Base-by-base conservation (phyloP, 1,140 invertebrate species). In the Tetraneura akinire region DNA sequence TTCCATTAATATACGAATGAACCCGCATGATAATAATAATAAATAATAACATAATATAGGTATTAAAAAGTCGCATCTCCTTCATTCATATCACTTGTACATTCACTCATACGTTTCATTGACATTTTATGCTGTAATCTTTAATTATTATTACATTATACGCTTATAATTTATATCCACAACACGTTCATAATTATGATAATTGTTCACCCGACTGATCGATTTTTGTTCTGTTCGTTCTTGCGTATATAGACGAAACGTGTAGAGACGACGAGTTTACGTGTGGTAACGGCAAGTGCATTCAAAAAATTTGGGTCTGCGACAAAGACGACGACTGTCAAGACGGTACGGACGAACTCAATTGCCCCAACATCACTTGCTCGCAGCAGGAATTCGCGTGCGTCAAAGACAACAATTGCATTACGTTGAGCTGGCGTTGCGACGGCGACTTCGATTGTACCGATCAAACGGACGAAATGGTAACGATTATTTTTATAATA, bases 261-360 rank as follows among this genome's bases (percentile, higher is more conserved):
- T 96, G 94, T 85, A 90, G 94, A 78, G 90, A 93, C 23, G 93
- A 96, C 84, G 93, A 96, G 85, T 96, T 95, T 84, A 95, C 93
- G 3, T 97, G 95, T 86, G 90, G 89, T 55, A 94, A 95, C 83
- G 94, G 94, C 14, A 91, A 93, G 81, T 97, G 95, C 85, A 95
- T 97, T 81, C 93, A 94, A 83, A 89, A 91, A 81, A 87, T 90
- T 9, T 97, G 94, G 94, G 89, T 92, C 10, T 98, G 96, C 85
- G 95, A 98, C 86, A 89, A 90, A 32, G 93, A 95, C 83, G 89
- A 94, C 82, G 95, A 97, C 85, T 97, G 95, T 83, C 91, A 91
- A 6, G 93, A 95, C 83, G 89, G 89, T 29, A 92, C 90, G 55
- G 94, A 96, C 84, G 94, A 96, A 84, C 87, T 88, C 45, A 88